Base-by-base conservation (phyloP, 2,113 vertebrate species). In the Mustela lutreola region DNA sequence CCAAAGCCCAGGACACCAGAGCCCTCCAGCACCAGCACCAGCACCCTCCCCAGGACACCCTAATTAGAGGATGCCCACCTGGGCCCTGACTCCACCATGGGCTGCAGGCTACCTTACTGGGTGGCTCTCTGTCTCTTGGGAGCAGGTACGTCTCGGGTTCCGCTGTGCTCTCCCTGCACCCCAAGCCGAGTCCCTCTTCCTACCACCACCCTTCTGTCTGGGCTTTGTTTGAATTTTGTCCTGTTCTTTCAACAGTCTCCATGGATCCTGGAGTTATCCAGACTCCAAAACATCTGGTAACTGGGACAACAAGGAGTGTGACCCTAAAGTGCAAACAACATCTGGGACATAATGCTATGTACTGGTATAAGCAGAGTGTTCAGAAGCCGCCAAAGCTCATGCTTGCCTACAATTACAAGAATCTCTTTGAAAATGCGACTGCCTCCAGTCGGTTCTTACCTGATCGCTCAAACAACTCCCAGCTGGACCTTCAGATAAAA, bases 201-300 rank as follows among this genome's bases (percentile, higher is more conserved):
- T 76, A 1, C 7, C 15, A 24, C 26, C 26, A 21, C 2, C 11
- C 5, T 76, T n/a, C 15, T 19, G 11, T 8, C 21, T 58, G 31
- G 14, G 8, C 16, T 70, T 4, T 60, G 50, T 75, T 58, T 95
- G 48, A 62, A 56, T 63, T 80, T 18, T 85, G 5, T 39, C 5
- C 8, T 18, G 48, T 78, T 63, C 1, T 16, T 22, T 10, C n/a
- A 31, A 73, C 33, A 82, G 79, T 22, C 3, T 1, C 33, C 11
- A 26, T 28, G n/a, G 45, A 76, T 4, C 7, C 76, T 18, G 78
- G 28, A 73, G 28, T 97, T 45, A 89, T 9, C 7, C 98, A 98
- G 92, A 91, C 0, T 6, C 80, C 58, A 14, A 94, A 56, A 67
- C 10, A 60, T 19, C 62, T 94, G 56, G 65, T 97, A n/a, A n/a